Percentiles rank a stretch among this genome's conserved stretches.
Conservation (phyloP, 2,797 vertebrate genomes). For the Leuciscus waleckii region DNA sequence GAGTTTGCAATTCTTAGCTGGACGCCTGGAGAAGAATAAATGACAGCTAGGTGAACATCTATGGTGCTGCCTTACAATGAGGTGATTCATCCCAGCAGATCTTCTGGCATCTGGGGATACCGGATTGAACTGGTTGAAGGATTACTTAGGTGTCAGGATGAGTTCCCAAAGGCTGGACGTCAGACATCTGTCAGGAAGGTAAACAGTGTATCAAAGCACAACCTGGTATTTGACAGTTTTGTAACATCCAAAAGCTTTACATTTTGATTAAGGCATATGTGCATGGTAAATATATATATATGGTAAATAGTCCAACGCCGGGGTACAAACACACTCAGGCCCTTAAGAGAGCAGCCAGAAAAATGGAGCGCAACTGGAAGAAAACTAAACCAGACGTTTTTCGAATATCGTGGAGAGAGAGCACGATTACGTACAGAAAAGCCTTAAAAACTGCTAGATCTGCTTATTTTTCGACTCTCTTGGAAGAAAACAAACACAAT, state of each 20-base stretch:
- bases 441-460: too few relatives aligned
- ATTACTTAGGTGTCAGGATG: constrained; percentile 36
- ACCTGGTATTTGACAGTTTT: constrained; percentile 52
- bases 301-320: too few relatives aligned
- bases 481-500: too few relatives aligned
- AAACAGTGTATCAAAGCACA: constrained; percentile 51
- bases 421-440: too few relatives aligned
- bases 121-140: constrained; percentile 38
- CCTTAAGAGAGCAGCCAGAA: too few relatives aligned
- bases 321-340: too few relatives aligned
- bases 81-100: constrained; percentile 41
- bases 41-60: constrained; percentile 49
- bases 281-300: too few relatives aligned
- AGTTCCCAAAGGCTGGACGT: constrained; percentile 1
- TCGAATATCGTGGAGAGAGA: too few relatives aligned
- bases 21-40: constrained; percentile 56
- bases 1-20: constrained; percentile 55
- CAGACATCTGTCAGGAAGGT: constrained; percentile 15
- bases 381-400: too few relatives aligned
- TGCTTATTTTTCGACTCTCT: too few relatives aligned
- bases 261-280: constrained; percentile 18
- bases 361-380: too few relatives aligned
- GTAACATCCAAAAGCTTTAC: constrained; percentile 16
- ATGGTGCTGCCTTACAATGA: constrained; percentile 42
- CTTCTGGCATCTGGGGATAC: constrained; percentile 31